Conservation (phyloP, 2,113 vertebrate genomes). For the Alethe diademata region DNA sequence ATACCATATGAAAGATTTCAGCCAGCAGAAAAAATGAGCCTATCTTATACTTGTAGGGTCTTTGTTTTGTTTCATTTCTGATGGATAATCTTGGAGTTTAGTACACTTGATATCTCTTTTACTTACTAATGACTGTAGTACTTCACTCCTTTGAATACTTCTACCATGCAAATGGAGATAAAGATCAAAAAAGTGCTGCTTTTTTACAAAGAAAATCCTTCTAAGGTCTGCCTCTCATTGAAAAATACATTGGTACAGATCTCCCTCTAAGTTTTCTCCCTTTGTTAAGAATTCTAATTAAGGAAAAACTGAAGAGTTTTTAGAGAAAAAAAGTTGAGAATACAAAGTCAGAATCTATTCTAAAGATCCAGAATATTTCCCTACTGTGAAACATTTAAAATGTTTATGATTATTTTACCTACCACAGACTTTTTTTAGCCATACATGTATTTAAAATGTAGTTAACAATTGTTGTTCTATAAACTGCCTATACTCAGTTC, state of each 20-base stretch:
- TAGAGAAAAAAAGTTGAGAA: not conserved
- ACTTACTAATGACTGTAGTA: slow-evolving; percentile 39
- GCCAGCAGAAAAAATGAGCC: not conserved
- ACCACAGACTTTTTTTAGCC: not conserved
- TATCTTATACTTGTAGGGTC: not conserved
- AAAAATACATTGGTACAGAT: not conserved
- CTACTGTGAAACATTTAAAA: not conserved
- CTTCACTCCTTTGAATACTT: slow-evolving; percentile 27
- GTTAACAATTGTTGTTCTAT: not conserved
- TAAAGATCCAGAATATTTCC: not conserved
- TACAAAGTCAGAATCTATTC: not conserved
- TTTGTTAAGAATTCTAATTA: not conserved
- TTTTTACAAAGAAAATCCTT: slow-evolving; percentile 12
- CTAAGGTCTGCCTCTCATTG: not conserved
- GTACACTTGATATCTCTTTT: slow-evolving; percentile 32
- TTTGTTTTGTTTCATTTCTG: slow-evolving; percentile 61
- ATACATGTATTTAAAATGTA: not conserved
- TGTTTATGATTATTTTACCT: not conserved
- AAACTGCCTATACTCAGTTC: not conserved
- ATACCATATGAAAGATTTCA: slow-evolving; percentile 17
- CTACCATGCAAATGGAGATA: slow-evolving; percentile 34
- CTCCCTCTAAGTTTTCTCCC: not conserved
- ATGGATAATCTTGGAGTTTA: slow-evolving; percentile 44
- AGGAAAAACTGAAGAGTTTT: not conserved
- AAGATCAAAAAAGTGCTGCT: slow-evolving; percentile 12